Evolutionary conservation across 1,140 invertebrate genomes (phyloP), one percentile per base, ranked within the genome.

Genomic region (Drosophila rhopaloa): DNA sequence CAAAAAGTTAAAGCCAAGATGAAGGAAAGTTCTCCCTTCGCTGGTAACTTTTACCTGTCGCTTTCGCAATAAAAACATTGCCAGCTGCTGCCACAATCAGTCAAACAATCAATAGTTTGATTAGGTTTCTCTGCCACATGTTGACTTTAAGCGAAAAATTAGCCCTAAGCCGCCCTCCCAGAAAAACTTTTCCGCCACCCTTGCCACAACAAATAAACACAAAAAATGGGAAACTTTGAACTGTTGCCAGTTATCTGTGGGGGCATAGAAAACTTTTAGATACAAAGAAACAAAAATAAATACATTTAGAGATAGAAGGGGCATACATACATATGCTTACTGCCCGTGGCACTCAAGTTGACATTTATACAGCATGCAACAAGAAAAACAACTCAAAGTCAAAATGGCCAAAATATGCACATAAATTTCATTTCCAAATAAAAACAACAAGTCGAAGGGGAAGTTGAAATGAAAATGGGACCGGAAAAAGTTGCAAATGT

Each of bases 101-200:
- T 74, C 79, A 83, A 86, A 86, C 83, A 88, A 86, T 86, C 83
- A 86, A 86, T 86, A 86, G 83, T 86, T 86, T 89, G 83, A 86
- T 86, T 86, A 86, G 84, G 76, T 79, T 72, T 66, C 62, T 62
- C 41, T 67, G 72, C 84, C 84, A 89, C 84, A 82, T 86, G 84
- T 83, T 86, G 76, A 83, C 83, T 72, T 75, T 56, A 70, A 71
- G 55, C 67, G 51, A 61, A 73, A 75, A 82, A 54, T 62, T 57
- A 71, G 60, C 61, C 66, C 50, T 53, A 76, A 76, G 79, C 60
- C 40, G 27, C 68, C 60, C 10, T 29, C n/a, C 27, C 55, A 35
- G 67, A 81, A 70, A 70, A 72, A 71, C 37, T 71, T 68, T 72
- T 46, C 16, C 63, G 27, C 24, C 27, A 16, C 48, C 35, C 35